Evolutionary conservation across 1,140 invertebrate genomes (phyloP), one percentile per base, ranked within the genome.

Genomic region (Pissodes strobi): DNA sequence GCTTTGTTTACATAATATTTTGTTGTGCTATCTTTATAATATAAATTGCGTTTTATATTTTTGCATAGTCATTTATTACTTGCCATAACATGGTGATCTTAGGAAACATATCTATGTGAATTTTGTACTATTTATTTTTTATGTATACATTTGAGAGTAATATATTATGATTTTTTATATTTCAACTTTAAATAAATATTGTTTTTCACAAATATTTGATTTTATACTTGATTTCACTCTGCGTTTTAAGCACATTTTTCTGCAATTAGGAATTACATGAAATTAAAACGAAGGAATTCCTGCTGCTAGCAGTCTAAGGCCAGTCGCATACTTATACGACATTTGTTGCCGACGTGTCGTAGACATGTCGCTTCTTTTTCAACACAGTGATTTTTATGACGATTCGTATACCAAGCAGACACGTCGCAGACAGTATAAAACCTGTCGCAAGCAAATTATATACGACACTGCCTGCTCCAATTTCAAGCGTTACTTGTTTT

Each of bases 111-210:
- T 45, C 41, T 45, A 18, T 45, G 19, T 45, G 41, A 18, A 21
- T 45, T 45, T 45, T 45, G 37, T 45, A 45, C 18, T 45, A 45
- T 45, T 45, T 45, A 45, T 45, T 45, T 45, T 45, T 45, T 19
- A 45, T 45, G 41, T 21, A 45, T 21, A 19, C 6, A 45, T 45
- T 45, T 45, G 19, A 45, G 10, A 45, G 41, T 45, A 45, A 45
- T 45, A 45, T 45, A 45, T 45, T 3, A 10, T 18, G 15, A 18
- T 45, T 45, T 45, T 45, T 45, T 27, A 5, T 27, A 27, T 27
- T 27, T 27, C 25, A 27, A 27, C 1, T 43, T 45, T 45, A 1
- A 45, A 45, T 45, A 45, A 45, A 45, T 1, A 45, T 45, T 45
- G 41, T 45, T 45, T 45, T 45, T n/a, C n/a, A n/a, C n/a, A n/a